Evolutionary conservation across 1,140 invertebrate species (phyloP).

Genomic region (Diachasma alloeum): DNA sequence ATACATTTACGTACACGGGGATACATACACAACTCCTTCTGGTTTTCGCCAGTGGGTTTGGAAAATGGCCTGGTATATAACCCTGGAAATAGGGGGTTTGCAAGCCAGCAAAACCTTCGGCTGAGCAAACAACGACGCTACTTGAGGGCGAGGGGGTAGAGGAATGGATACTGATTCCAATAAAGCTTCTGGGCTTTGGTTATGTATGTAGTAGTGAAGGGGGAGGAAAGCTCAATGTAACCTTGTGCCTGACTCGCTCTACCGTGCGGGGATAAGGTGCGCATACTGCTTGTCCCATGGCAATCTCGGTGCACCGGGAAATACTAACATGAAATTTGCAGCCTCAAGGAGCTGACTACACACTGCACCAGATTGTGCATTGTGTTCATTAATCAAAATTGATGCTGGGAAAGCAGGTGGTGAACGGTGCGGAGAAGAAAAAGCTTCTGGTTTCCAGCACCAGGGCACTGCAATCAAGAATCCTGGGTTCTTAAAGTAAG

Average conservation of each 20-base stretch:
- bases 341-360: not conserved
- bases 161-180: not conserved
- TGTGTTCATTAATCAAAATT: not conserved
- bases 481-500: no score
- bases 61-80: not conserved
- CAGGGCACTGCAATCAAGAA: no score
- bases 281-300: not conserved
- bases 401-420: not conserved
- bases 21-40: slow-evolving; percentile 18
- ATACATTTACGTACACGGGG: slow-evolving; percentile 39
- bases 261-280: not conserved
- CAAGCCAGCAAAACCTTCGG: not conserved
- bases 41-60: slow-evolving; percentile 4
- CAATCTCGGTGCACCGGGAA: not conserved
- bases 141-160: not conserved
- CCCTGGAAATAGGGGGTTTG: not conserved
- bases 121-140: not conserved
- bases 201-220: not conserved
- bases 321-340: not conserved
- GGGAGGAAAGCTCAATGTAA: not conserved
- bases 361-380: no score
- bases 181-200: not conserved
- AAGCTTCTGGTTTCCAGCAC: no score
- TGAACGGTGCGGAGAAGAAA: no score
- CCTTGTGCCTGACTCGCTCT: not conserved